phyloP scores from a whole-genome alignment of 2,888 invertebrate genomes.

The Heteromyza rotundicornis region DNA sequence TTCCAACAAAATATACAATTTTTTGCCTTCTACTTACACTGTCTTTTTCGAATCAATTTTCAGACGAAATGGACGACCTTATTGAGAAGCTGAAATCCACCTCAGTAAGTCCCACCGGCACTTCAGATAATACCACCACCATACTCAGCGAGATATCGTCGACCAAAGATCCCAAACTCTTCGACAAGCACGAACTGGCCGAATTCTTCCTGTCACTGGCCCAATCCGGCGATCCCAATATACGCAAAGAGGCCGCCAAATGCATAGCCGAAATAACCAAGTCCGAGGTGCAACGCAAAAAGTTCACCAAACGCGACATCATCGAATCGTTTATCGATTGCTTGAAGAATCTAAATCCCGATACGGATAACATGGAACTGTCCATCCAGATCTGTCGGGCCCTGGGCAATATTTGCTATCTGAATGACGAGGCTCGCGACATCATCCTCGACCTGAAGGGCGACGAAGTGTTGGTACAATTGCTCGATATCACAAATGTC shows the following conservation, averaged over 20 bases:
- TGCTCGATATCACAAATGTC: constrained; percentile 58
- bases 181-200: constrained; percentile 59
- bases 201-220: constrained; percentile 56
- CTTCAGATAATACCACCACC: constrained; percentile 41
- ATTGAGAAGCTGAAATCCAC: constrained; percentile 58
- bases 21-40: too few species aligned
- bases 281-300: constrained; percentile 75
- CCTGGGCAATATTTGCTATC: constrained; percentile 87
- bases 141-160: constrained; percentile 57
- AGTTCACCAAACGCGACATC: constrained; percentile 70
- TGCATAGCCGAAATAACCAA: constrained; percentile 84
- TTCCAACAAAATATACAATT: too few species aligned
- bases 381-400: constrained; percentile 81
- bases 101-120: constrained; percentile 43
- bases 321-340: constrained; percentile 68
- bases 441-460: constrained; percentile 65
- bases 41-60: too few species aligned
- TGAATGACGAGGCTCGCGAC: constrained; percentile 76
- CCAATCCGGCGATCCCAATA: constrained; percentile 60
- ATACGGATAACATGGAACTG: constrained; percentile 63
- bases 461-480: constrained; percentile 62
- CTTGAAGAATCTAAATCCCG: constrained; percentile 55
- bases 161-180: constrained; percentile 59
- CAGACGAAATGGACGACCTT: constrained; percentile 61
- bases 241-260: constrained; percentile 69